Base-by-base conservation (phyloP, 1,140 invertebrate species). In the Xylocopa sonorina region DNA sequence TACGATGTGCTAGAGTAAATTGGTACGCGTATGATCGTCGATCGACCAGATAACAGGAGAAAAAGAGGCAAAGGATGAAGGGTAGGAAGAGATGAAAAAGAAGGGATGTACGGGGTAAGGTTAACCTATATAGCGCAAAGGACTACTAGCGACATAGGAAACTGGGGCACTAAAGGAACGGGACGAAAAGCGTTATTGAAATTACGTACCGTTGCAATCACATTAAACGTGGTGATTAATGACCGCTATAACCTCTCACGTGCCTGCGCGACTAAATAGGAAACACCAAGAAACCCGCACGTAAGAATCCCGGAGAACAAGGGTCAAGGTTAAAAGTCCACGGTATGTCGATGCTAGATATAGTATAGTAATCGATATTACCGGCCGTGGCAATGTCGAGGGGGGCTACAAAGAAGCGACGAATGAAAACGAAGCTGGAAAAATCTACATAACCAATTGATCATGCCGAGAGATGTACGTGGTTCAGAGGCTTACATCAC, bases 261-360 rank as follows among this genome's bases (percentile, higher is more conserved):
- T n/a, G 16, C 12, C 66, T 29, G n/a, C 24, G 14, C 14, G 12
- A 48, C 34, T 29, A 41, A 67, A 69, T 41, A 38, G 46, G 1
- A 77, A 69, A 60, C n/a, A 9, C n/a, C 12, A 3, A 55, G 27
- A 21, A 38, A 7, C 24, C 29, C 34, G 21, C 41, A 60, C 16
- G 41, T 66, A 83, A 83, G 67, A 66, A 18, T 48, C 43, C 64
- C 48, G 53, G 71, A 58, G 73, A 83, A 69, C 83, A 84, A 74
- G 82, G 77, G 82, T 84, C 83, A 84, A 84, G 83, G 83, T 84
- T 83, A 72, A 43, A 71, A 76, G 77, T 80, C 67, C 72, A 48
- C 38, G 50, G 64, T 66, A 72, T 46, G 66, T 55, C 63, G 78
- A 76, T 21, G 66, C 66, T 55, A 73, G 55, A 66, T 51, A 50